phyloP scores from a whole-genome alignment of 2,888 invertebrate genomes.

The Coecobrya sp. region DNA sequence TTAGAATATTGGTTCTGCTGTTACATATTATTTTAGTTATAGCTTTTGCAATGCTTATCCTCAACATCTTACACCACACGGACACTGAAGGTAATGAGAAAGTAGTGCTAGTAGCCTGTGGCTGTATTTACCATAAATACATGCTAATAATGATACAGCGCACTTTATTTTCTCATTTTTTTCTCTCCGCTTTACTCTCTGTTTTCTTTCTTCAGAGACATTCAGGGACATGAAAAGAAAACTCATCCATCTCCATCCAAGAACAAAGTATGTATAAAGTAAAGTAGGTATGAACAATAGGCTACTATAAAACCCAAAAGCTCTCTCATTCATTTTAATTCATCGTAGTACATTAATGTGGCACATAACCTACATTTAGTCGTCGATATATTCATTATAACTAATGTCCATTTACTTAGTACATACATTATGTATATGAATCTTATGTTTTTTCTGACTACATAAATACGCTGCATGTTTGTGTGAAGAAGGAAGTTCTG shows the following conservation, averaged over 20 bases:
- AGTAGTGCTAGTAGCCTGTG: slow-evolving; percentile 23
- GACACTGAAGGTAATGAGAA: neutral
- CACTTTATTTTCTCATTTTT: neutral
- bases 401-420: neutral
- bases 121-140: slow-evolving; percentile 39
- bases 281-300: neutral
- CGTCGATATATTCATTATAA: neutral
- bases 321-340: slow-evolving; percentile 51
- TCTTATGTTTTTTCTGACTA: too few relatives aligned
- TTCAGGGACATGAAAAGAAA: slow-evolving; percentile 28
- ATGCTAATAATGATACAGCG: slow-evolving; percentile 2
- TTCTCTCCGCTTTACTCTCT: neutral
- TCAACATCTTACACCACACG: neutral
- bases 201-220: slow-evolving; percentile 6
- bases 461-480: neutral
- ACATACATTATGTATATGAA: neutral
- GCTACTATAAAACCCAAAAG: slow-evolving; percentile 5
- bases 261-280: neutral
- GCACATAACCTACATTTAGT: neutral
- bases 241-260: slow-evolving; percentile 54
- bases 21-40: too few relatives aligned
- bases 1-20: too few relatives aligned
- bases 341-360: neutral
- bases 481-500: neutral
- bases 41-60: neutral